Evolutionary conservation across 2,113 vertebrate species (phyloP).

Genomic region (Gymnarchus niloticus): DNA sequence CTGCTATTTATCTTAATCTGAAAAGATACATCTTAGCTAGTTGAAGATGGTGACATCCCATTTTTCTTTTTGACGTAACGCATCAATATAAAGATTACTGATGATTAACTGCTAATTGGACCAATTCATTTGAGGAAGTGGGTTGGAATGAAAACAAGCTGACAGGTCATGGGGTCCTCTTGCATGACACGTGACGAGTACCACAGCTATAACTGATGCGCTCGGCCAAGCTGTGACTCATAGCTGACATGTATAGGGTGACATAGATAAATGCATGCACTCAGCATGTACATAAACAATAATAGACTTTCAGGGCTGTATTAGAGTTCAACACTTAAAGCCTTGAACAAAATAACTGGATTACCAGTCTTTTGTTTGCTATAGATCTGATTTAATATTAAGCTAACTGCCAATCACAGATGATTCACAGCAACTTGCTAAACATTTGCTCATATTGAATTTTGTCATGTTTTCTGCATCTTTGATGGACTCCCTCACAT

Average conservation of each 20-base stretch:
- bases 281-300: neutral
- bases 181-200: neutral
- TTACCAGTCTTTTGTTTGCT: neutral
- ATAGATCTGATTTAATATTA: neutral
- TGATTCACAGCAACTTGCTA: neutral
- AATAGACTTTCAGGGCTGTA: neutral
- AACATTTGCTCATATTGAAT: neutral
- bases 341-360: neutral
- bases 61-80: neutral
- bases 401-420: neutral
- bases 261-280: neutral
- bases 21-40: neutral
- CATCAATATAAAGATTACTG: neutral
- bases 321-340: neutral
- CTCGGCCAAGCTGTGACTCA: neutral
- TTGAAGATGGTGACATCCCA: neutral
- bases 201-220: neutral
- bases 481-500: neutral
- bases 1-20: neutral
- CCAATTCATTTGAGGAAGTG: neutral
- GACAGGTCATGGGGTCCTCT: neutral
- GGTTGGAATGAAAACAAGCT: neutral
- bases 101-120: neutral
- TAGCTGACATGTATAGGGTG: neutral
- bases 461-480: neutral